phyloP scores from a whole-genome alignment of 2,797 vertebrate species.

The Valencia hispanica region DNA sequence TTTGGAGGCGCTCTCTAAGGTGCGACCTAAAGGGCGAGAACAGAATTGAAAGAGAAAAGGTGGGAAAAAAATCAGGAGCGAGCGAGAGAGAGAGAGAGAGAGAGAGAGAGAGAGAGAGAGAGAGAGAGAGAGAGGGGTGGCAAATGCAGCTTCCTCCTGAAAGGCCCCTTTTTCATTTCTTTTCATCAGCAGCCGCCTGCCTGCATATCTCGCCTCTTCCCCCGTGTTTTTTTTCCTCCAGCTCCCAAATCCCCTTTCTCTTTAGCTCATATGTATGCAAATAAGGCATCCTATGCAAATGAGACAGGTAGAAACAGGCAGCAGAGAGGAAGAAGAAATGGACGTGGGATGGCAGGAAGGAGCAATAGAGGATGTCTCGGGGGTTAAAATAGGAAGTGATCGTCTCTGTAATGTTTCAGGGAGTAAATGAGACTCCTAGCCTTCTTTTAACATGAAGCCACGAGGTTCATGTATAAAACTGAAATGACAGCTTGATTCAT shows the following conservation, averaged over 20 bases:
- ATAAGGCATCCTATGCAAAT: slow-evolving; percentile 83
- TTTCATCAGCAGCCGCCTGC: slow-evolving; percentile 72
- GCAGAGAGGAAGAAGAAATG: slow-evolving; percentile 50
- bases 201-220: slow-evolving; percentile 56
- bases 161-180: slow-evolving; percentile 73
- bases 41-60: slow-evolving; percentile 63
- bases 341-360: slow-evolving; percentile 36
- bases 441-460: slow-evolving; percentile 6
- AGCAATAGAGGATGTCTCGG: slow-evolving; percentile 26
- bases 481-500: slow-evolving; percentile 6
- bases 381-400: slow-evolving; percentile 53
- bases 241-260: slow-evolving; percentile 75
- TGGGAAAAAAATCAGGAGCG: slow-evolving; percentile 29
- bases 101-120: slow-evolving; percentile 9
- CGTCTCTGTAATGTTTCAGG: slow-evolving; percentile 6
- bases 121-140: slow-evolving; percentile 29
- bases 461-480: background rate
- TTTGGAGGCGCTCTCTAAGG: slow-evolving; percentile 67
- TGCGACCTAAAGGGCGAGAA: slow-evolving; percentile 68
- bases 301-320: slow-evolving; percentile 67
- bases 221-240: slow-evolving; percentile 33
- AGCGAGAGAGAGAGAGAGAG: too few species aligned
- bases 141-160: slow-evolving; percentile 60
- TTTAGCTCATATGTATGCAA: slow-evolving; percentile 86
- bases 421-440: slow-evolving; percentile 19